Base-by-base conservation (phyloP, 2,113 vertebrate species). In the Lamprologus ornatipinnis region DNA sequence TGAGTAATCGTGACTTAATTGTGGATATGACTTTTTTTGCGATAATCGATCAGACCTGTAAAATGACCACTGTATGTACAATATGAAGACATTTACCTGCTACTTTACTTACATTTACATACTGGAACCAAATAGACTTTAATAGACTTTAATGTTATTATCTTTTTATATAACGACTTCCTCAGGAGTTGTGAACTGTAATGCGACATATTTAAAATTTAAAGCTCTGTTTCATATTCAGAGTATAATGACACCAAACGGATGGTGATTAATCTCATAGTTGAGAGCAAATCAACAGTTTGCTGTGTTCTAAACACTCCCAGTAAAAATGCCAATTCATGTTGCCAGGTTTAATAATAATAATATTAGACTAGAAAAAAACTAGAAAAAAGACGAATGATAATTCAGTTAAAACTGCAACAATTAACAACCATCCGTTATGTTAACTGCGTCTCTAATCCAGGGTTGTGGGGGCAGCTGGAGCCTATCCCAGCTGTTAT, bases 371-470 rank as follows among this genome's bases (percentile, higher is more conserved):
- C 58, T 63, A 35, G 60, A 65, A 31, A 37, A 65, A 65, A 12
- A 8, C 6, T 35, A 37, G 33, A n/a, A 65, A n/a, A 37, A 65
- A 5, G 2, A n/a, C 1, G 0, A 65, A 0, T 12, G 17, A 37
- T 65, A 63, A n/a, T 23, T 70, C n/a, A 15, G 5, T 40, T 70
- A 14, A 70, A 70, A 42, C 0, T 70, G 65, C 65, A 70, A 6
- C 65, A 42, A 0, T 0, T 10, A 6, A 73, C 21, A 42, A 45
- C 13, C 8, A 73, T 73, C 63, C 21, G 2, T 42, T 45, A 15
- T 73, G 37, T 15, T 73, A 73, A 26, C 68, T 45, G 37, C 14
- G 0, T 73, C 40, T 26, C 2, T 73, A 45, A 45, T 5, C 23
- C 21, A 21, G 68, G 21, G 37, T 45, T 45, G 68, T 17, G 68